phyloP scores from a whole-genome alignment of 2,113 vertebrate genomes.

The Furnarius figulus region DNA sequence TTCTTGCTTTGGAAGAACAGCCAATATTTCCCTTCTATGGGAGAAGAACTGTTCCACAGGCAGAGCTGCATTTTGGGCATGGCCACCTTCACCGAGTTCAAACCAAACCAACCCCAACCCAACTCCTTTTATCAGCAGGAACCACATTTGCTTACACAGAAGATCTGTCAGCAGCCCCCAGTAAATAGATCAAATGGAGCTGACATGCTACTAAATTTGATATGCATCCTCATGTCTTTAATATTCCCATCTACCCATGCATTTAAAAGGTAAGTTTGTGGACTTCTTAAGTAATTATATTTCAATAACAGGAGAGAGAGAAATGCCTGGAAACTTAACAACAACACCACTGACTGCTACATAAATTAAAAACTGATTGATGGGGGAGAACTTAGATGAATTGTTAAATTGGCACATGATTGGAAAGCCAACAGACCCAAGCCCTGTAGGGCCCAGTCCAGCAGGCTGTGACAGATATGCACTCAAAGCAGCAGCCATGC shows the following conservation, averaged over 20 bases:
- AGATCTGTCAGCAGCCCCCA: conserved; percentile 3
- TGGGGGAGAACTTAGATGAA: conserved; percentile 38
- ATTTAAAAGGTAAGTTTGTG: conserved; percentile 44
- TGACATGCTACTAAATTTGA: conserved; percentile 2
- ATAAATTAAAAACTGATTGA: conserved; percentile 37
- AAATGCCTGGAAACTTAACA: not conserved
- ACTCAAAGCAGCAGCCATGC: not conserved
- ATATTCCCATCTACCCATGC: conserved; percentile 43
- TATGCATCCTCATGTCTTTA: conserved; percentile 36
- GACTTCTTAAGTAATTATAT: conserved; percentile 38
- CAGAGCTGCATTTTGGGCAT: not conserved
- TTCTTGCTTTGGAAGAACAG: not conserved
- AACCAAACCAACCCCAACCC: not conserved
- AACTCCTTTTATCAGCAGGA: conserved; percentile 1
- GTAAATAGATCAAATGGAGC: conserved; percentile 38
- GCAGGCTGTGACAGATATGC: rapidly evolving
- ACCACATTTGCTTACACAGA: conserved; percentile 11
- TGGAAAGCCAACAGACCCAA: conserved; percentile 31
- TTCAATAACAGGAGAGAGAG: conserved; percentile 34
- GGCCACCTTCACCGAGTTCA: not conserved
- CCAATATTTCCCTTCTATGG: not conserved
- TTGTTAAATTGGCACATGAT: conserved; percentile 46
- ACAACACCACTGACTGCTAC: not conserved
- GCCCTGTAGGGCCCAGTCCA: not conserved
- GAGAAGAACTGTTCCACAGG: not conserved